A percentile compares a stretch with the other conserved stretches of the same genome.
These are phyloP conservation scores for Agrochola lota DNA, from an alignment of 2,888 invertebrate species.

Conservation along the genomic window DNA sequence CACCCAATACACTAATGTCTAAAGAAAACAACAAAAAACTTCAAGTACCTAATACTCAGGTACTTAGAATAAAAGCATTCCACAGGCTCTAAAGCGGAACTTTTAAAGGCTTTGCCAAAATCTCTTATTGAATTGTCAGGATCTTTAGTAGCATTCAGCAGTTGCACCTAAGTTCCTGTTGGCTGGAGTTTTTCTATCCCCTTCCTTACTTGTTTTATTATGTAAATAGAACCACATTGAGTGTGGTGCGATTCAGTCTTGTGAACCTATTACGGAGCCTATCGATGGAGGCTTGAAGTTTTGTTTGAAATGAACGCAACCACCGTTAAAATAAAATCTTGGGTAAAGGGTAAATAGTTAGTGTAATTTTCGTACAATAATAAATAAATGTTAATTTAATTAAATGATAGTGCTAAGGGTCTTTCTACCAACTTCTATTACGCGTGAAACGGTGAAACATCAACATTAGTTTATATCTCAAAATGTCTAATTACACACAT, in stretches of 20 bases:
- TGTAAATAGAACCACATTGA: slow-evolving; percentile 72
- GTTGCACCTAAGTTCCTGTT: slow-evolving; percentile 59
- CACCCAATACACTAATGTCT: slow-evolving; percentile 1
- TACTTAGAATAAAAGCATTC: slow-evolving; percentile 46
- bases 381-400: too few species aligned
- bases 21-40: slow-evolving; percentile 13
- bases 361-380: too few species aligned
- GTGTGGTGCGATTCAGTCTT: slow-evolving; percentile 66
- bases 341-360: not conserved
- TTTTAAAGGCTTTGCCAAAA: slow-evolving; percentile 66
- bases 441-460: not conserved
- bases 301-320: not conserved
- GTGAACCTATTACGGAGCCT: slow-evolving; percentile 58
- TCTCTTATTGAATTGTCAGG: slow-evolving; percentile 64
- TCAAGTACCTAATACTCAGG: slow-evolving; percentile 14
- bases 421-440: not conserved
- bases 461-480: not conserved
- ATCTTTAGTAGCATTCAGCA: slow-evolving; percentile 61
- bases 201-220: slow-evolving; percentile 73
- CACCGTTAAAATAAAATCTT: not conserved
- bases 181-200: slow-evolving; percentile 62
- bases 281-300: not conserved
- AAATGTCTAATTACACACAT: not conserved
- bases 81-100: slow-evolving; percentile 36
- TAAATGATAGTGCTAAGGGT: too few species aligned